Conservation (phyloP, 2,113 vertebrate species). For the Oophaga pumilio region DNA sequence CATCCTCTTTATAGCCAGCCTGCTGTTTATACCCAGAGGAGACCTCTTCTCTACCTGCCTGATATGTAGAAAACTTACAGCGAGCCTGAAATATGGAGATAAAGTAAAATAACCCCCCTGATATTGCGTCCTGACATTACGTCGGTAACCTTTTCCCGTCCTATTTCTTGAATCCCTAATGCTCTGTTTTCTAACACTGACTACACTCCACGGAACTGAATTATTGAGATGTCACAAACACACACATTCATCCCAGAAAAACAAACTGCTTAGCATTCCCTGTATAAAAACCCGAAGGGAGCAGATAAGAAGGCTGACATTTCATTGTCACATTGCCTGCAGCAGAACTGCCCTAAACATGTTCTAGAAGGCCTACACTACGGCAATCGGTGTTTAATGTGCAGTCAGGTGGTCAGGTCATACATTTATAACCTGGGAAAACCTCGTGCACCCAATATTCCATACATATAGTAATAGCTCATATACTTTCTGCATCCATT, state of each 20-base stretch:
- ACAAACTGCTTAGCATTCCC: not conserved
- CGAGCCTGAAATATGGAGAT: not conserved
- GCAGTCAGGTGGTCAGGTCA: constrained; percentile 1
- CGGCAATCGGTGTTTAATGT: constrained; percentile 7
- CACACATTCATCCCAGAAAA: not conserved
- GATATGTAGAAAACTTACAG: not conserved
- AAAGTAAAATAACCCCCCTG: not conserved
- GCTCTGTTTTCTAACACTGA: not conserved
- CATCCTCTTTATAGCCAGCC: too few relatives aligned
- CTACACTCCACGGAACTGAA: not conserved
- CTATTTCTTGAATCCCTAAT: not conserved
- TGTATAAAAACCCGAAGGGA: not conserved
- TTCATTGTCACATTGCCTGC: not conserved
- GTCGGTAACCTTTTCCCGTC: not conserved
- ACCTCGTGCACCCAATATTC: not conserved
- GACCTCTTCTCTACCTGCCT: not conserved
- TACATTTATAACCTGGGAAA: constrained; percentile 34
- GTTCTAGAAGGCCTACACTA: not conserved
- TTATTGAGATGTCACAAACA: constrained; percentile 29
- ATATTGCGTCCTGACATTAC: not conserved
- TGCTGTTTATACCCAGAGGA: too few relatives aligned
- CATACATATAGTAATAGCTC: not conserved
- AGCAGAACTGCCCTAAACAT: not conserved
- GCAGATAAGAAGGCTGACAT: not conserved
- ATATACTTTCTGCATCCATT: constrained; percentile 30